phyloP scores from a whole-genome alignment of 2,888 invertebrate genomes.

The Acronicta aceris region DNA sequence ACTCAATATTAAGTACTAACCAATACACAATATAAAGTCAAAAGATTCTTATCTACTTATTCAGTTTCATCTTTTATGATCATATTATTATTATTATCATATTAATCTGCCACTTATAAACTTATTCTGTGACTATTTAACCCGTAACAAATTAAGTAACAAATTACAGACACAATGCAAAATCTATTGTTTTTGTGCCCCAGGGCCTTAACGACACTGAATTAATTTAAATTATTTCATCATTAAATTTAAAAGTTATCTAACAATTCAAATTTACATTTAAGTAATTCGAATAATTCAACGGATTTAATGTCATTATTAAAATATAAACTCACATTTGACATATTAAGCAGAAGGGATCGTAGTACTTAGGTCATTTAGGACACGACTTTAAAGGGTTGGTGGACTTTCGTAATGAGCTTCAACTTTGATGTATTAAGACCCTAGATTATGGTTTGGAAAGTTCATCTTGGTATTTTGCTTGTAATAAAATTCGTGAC shows the following conservation, averaged over 20 bases:
- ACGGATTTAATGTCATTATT: neutral
- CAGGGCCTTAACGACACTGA: too few species aligned
- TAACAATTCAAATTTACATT: slow-evolving; percentile 1
- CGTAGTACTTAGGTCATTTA: neutral
- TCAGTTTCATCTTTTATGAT: too few species aligned
- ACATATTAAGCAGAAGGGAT: slow-evolving; percentile 9
- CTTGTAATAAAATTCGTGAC: neutral
- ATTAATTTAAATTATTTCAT: slow-evolving; percentile 3
- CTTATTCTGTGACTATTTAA: too few species aligned
- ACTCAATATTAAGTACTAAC: too few species aligned
- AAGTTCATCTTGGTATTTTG: neutral
- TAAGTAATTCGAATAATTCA: slow-evolving; percentile 7
- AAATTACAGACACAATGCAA: too few species aligned
- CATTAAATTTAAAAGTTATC: neutral
- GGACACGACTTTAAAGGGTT: neutral
- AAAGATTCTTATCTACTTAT: too few species aligned
- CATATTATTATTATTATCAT: too few species aligned
- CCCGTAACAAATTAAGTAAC: too few species aligned
- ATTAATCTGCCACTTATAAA: too few species aligned
- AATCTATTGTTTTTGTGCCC: too few species aligned
- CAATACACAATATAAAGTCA: too few species aligned
- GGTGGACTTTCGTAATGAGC: neutral
- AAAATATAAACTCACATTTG: slow-evolving; percentile 16
- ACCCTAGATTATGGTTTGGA: neutral
- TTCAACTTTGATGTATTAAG: neutral